A percentile compares a stretch with the other conserved stretches of the same genome.
Conservation (phyloP, 2,888 invertebrate species). For the Standfussiana lucernea region DNA sequence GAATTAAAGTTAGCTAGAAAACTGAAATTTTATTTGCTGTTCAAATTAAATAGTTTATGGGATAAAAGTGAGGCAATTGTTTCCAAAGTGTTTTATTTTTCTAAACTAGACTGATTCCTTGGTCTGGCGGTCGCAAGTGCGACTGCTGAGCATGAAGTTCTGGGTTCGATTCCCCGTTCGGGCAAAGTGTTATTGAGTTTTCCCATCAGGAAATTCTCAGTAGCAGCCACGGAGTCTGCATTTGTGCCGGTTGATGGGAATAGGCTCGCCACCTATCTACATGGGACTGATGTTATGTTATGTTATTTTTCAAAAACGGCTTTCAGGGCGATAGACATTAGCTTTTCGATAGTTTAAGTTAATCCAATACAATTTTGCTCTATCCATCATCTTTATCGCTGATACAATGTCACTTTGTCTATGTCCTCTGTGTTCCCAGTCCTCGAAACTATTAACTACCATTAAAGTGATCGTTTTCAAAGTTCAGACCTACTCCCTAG, state of each 20-base stretch:
- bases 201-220: no score
- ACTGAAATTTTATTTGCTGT: not conserved
- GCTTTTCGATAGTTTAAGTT: not conserved
- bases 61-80: not conserved
- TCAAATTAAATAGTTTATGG: not conserved
- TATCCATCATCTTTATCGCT: not conserved
- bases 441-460: no score
- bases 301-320: not conserved
- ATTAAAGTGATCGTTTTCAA: not conserved
- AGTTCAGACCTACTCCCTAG: not conserved
- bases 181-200: no score
- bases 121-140: no score
- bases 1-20: not conserved
- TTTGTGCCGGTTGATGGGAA: no score
- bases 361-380: not conserved
- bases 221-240: no score
- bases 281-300: no score
- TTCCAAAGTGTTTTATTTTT: not conserved
- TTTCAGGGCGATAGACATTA: no score
- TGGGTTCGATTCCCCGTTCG: no score
- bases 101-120: no score
- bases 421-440: not conserved
- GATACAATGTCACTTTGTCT: not conserved
- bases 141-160: no score
- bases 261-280: no score